Evolutionary conservation across 2,113 vertebrate genomes (phyloP), one percentile per base, ranked within the genome.

Genomic region (Embiotoca jacksoni): DNA sequence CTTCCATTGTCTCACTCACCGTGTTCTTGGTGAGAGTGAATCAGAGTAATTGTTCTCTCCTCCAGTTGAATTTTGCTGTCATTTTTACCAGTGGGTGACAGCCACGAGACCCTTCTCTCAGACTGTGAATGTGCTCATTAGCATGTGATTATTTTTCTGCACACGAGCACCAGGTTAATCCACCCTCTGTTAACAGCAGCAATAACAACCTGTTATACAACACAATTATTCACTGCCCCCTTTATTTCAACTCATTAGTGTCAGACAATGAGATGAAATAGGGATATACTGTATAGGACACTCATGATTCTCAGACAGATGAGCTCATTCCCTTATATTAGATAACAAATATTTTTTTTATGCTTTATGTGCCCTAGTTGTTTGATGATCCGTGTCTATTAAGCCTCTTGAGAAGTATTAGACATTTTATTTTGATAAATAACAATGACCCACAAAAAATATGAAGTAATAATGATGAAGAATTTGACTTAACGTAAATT

Each of bases 211-310:
- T 56, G 33, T 81, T 39, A 32, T 41, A 7, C 50, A 50, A 52
- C 66, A 32, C 63, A 71, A 74, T 83, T 86, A 72, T 65, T 72
- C 66, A 35, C 60, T 39, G 46, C 33, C 23, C n/a, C 8, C 10
- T 72, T 81, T 52, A 52, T 73, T 61, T 6, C 5, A 9, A 53
- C 63, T 84, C 59, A 86, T 91, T 86, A 80, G 46, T 52, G 33
- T 73, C 76, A 73, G 73, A 88, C 55, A 73, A 59, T 72, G 61
- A 78, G 72, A 86, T 74, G n/a, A 76, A 76, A 72, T 57, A 72
- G 53, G 55, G 59, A 73, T 57, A 61, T 66, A 33, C 64, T 56
- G 33, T 68, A 66, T 57, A 75, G 74, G 64, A 85, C 78, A 81
- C 36, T 59, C 7, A 8, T 59, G 54, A 74, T 71, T 85, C 23